phyloP scores from a whole-genome alignment of 2,888 invertebrate genomes.

The Acronicta psi region DNA sequence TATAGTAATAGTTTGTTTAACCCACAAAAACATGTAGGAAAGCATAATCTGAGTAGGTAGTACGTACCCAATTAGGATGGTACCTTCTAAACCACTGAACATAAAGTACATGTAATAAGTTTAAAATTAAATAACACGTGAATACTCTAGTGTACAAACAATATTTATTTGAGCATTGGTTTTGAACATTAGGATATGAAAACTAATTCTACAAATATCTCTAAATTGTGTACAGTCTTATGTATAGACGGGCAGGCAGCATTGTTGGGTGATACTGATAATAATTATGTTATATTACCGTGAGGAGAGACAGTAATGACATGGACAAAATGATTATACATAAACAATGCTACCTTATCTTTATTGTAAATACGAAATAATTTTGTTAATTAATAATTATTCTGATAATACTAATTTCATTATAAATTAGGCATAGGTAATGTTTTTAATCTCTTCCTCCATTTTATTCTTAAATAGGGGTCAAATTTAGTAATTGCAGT shows the following conservation, averaged over 20 bases:
- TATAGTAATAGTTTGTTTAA: background rate
- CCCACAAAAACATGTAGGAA: background rate
- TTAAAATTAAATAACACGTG: background rate
- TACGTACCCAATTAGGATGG: too few species aligned
- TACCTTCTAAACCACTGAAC: too few species aligned
- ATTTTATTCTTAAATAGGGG: background rate
- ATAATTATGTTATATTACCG: constrained; percentile 11
- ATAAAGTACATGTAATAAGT: background rate
- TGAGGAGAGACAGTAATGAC: constrained; percentile 7
- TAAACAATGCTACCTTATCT: constrained; percentile 1
- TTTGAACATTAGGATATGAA: constrained; percentile 38
- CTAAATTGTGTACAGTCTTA: constrained; percentile 54
- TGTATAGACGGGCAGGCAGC: constrained; percentile 24
- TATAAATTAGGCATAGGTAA: background rate
- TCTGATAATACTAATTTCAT: background rate
- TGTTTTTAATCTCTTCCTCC: background rate
- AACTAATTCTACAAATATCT: constrained; percentile 46
- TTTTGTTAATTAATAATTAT: background rate
- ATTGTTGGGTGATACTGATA: constrained; percentile 30
- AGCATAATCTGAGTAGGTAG: too few species aligned
- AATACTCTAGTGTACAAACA: constrained; percentile 16
- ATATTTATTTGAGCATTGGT: constrained; percentile 62
- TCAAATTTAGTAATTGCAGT: background rate
- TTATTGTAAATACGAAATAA: background rate
- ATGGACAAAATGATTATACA: constrained; percentile 18